Evolutionary conservation across 2,797 vertebrate species (phyloP).

Genomic region (Gambusia yucatana): DNA sequence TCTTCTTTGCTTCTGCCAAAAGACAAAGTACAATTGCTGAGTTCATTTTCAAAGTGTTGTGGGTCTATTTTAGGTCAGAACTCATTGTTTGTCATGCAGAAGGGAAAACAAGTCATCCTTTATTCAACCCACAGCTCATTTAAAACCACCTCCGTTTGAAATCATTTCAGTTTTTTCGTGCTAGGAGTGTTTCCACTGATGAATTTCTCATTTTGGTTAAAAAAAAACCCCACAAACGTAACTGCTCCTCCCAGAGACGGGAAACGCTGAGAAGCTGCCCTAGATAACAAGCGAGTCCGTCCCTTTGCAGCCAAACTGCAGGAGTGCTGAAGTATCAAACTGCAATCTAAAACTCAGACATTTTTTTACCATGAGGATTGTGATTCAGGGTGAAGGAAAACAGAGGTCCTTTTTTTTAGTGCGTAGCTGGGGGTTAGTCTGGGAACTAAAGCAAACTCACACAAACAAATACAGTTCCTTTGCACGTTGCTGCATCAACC

Average conservation of each 20-base stretch:
- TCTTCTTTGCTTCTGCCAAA: slow-evolving; percentile 49
- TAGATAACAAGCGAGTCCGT: slow-evolving; percentile 56
- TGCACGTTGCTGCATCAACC: slow-evolving; percentile 48
- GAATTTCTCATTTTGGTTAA: slow-evolving; percentile 25
- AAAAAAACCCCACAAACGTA: not conserved
- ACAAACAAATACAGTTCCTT: slow-evolving; percentile 26
- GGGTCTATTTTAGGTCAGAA: slow-evolving; percentile 44
- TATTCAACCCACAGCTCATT: slow-evolving; percentile 30
- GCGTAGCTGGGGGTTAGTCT: slow-evolving; percentile 26
- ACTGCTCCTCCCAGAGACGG: slow-evolving; percentile 55
- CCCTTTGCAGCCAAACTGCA: slow-evolving; percentile 50
- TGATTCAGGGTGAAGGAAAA: slow-evolving; percentile 33
- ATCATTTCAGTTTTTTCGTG: slow-evolving; percentile 19
- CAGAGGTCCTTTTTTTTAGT: slow-evolving; percentile 27
- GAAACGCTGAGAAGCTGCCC: slow-evolving; percentile 59
- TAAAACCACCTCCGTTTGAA: slow-evolving; percentile 17
- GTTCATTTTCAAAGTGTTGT: slow-evolving; percentile 48
- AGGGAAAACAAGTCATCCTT: slow-evolving; percentile 5
- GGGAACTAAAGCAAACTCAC: slow-evolving; percentile 42
- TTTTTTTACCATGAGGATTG: slow-evolving; percentile 34
- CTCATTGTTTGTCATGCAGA: slow-evolving; percentile 43
- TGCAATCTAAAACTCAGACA: slow-evolving; percentile 45
- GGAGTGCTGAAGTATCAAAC: slow-evolving; percentile 59
- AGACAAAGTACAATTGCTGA: slow-evolving; percentile 52
- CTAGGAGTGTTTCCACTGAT: slow-evolving; percentile 19